Evolutionary conservation across 1,140 invertebrate species (phyloP), one percentile per base, ranked within the genome.

Genomic region (Polypedilum pembai): DNA sequence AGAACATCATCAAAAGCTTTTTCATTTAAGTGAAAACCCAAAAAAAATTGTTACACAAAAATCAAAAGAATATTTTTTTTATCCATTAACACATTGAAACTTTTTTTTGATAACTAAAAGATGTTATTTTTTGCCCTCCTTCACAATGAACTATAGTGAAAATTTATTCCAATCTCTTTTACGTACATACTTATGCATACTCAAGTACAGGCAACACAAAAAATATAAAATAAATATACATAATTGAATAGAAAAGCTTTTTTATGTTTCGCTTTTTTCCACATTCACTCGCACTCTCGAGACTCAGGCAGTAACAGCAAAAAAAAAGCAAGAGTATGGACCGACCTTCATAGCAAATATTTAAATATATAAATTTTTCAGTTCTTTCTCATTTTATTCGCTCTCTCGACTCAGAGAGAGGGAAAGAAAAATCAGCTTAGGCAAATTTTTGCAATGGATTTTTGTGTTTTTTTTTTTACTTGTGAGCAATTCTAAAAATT

Each of bases 171-270:
- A 56, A 3, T 15, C 10, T 56, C 8, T 56, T 17, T 15, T 56
- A 56, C 45, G n/a, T 17, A 56, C 45, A 56, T 56, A 56, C n/a
- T 56, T 17, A 56, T 12, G n/a, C 10, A 56, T 56, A 56, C 10
- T 12, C 45, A 56, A 56, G n/a, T 8, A 56, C 12, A 56, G 45
- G 41, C 12, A 56, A 56, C 45, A n/a, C n/a, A 56, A 56, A 56
- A 56, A 56, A 56, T n/a, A 56, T n/a, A 56, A 56, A 56, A 56
- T 56, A 56, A 56, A 56, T 56, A 56, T 56, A 56, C 45, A 56
- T 56, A 56, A 56, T 56, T 56, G 45, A 56, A 56, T 56, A 56
- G 45, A n/a, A 56, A 56, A 56, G 45, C 45, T 56, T 56, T 56
- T 56, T 56, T 56, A 56, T 56, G 45, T 56, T 56, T n/a, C n/a